Percentiles rank a stretch among this genome's conserved stretches.
phyloP scores from a whole-genome alignment of 2,888 invertebrate species.

The Peribatodes rhomboidaria region DNA sequence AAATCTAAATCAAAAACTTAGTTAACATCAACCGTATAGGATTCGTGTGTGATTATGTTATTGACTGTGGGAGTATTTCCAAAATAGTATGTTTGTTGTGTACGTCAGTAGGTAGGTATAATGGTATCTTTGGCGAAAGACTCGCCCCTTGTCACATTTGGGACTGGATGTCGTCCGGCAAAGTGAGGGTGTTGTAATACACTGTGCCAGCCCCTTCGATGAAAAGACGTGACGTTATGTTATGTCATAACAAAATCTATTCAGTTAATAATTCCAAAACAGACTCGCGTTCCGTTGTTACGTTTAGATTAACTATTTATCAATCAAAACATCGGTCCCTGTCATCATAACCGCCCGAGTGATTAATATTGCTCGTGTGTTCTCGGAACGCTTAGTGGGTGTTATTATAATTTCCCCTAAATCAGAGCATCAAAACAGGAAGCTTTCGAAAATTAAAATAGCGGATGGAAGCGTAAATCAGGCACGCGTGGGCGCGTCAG shows the following conservation, averaged over 20 bases:
- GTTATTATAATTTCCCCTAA: slow-evolving; percentile 1
- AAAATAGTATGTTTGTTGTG: too few species aligned
- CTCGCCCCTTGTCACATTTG: too few species aligned
- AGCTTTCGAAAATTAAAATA: slow-evolving; percentile 32
- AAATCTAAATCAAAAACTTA: too few species aligned
- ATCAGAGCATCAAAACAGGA: slow-evolving; percentile 13
- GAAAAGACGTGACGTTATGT: too few species aligned
- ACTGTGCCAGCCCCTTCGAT: too few species aligned
- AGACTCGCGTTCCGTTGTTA: background rate
- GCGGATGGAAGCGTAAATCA: slow-evolving; percentile 32
- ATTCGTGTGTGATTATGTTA: too few species aligned
- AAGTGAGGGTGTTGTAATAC: too few species aligned
- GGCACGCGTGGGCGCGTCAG: slow-evolving; percentile 7
- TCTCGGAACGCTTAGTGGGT: background rate
- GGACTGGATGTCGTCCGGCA: too few species aligned
- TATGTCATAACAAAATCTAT: background rate
- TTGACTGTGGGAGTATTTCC: too few species aligned
- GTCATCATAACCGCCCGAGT: background rate
- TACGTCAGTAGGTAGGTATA: too few species aligned
- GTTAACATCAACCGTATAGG: too few species aligned
- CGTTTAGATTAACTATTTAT: slow-evolving; percentile 1
- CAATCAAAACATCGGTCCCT: background rate
- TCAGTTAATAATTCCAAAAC: background rate
- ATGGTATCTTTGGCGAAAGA: too few species aligned
- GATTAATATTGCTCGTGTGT: slow-evolving; percentile 2